A percentile compares a stretch with the other conserved stretches of the same genome.
phyloP scores from a whole-genome alignment of 2,888 invertebrate species.

The Parnassius glacialis region DNA sequence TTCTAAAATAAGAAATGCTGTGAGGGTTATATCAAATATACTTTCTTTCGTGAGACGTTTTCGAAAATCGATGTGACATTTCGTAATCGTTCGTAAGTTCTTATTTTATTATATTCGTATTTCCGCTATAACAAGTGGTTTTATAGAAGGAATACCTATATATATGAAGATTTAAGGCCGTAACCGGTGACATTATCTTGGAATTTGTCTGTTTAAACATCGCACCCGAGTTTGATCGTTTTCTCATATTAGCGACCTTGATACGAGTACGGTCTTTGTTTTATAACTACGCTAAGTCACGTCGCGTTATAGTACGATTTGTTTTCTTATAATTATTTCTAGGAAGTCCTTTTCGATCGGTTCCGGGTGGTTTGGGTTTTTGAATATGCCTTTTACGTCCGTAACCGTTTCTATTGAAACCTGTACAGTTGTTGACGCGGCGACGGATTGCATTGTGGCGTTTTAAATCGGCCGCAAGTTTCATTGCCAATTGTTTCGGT shows the following conservation, averaged over 20 bases:
- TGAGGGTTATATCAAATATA: no score
- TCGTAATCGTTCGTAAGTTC: no score
- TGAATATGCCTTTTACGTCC: constrained; percentile 4
- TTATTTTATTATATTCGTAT: no score
- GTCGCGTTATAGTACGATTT: constrained; percentile 11
- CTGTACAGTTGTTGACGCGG: not conserved
- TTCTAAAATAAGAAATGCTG: no score
- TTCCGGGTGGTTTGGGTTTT: constrained; percentile 18
- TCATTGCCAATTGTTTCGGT: constrained; percentile 16
- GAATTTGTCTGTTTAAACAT: constrained; percentile 11
- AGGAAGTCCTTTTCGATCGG: constrained; percentile 17
- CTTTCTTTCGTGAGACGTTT: no score
- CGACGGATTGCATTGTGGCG: constrained; percentile 2
- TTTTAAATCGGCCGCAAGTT: constrained; percentile 8
- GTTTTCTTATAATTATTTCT: constrained; percentile 21
- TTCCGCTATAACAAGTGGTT: not conserved
- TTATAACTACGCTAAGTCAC: constrained; percentile 4
- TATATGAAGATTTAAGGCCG: not conserved
- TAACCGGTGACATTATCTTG: not conserved
- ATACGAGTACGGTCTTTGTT: constrained; percentile 1
- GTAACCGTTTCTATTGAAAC: constrained; percentile 8
- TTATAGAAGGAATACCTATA: not conserved
- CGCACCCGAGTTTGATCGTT: not conserved
- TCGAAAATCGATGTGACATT: no score
- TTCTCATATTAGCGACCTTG: constrained; percentile 14